A percentile compares a stretch with the other conserved stretches of the same genome.
Evolutionary conservation across 2,797 vertebrate species (phyloP).

Genomic region (Coilia nasus): DNA sequence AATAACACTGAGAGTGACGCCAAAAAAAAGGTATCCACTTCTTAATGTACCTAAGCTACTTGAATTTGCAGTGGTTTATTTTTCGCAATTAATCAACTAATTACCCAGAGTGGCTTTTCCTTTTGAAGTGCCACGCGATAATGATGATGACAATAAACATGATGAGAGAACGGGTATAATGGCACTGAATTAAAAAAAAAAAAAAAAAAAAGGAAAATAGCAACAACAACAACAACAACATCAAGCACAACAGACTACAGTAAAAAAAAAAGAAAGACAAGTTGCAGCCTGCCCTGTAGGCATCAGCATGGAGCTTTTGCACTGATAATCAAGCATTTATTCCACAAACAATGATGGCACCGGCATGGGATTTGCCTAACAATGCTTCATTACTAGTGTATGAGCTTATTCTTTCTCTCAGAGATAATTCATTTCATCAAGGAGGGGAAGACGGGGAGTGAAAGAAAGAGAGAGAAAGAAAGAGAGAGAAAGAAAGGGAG

Average conservation of each 20-base stretch:
- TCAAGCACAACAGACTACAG: slow-evolving; percentile 10
- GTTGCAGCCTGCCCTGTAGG: slow-evolving; percentile 66
- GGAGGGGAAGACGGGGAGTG: slow-evolving; percentile 68
- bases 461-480: not conserved
- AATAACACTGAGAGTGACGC: not conserved
- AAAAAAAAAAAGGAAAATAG: slow-evolving; percentile 56
- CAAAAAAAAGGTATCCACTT: not conserved
- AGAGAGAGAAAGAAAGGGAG: too few species aligned
- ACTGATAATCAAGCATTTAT: slow-evolving; percentile 80
- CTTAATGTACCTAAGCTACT: slow-evolving; percentile 49
- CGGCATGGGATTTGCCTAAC: slow-evolving; percentile 79
- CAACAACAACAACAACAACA: slow-evolving; percentile 57
- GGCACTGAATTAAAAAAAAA: slow-evolving; percentile 54
- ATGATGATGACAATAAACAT: slow-evolving; percentile 70
- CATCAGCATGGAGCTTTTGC: slow-evolving; percentile 52
- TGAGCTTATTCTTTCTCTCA: slow-evolving; percentile 67
- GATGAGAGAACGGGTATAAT: slow-evolving; percentile 46
- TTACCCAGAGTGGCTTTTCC: slow-evolving; percentile 67
- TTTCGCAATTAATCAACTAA: slow-evolving; percentile 72
- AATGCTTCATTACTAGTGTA: slow-evolving; percentile 79
- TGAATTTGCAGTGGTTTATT: slow-evolving; percentile 69
- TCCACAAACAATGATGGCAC: slow-evolving; percentile 76
- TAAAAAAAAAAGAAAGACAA: slow-evolving; percentile 62
- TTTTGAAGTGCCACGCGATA: slow-evolving; percentile 67
- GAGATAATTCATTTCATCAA: slow-evolving; percentile 78